Percentiles rank a stretch among this genome's conserved stretches.
These are phyloP conservation scores for Coluber constrictor DNA, from an alignment of 2,797 vertebrate genomes.

Conservation along the genomic window DNA sequence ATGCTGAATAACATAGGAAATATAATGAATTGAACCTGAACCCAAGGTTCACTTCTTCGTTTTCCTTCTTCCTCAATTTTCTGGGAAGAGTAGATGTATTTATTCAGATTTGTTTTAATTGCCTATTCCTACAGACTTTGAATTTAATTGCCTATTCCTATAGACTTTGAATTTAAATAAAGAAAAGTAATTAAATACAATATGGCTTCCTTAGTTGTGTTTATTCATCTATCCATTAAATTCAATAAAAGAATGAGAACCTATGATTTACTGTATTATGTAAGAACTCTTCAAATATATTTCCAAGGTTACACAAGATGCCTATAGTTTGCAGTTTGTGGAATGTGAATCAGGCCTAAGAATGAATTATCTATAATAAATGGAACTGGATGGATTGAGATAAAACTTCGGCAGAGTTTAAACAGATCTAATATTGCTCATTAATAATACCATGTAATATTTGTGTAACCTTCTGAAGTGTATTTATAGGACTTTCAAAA, in stretches of 20 bases:
- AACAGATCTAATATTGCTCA: background rate
- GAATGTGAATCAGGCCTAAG: background rate
- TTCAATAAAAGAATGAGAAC: background rate
- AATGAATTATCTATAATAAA: background rate
- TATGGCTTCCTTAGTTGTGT: background rate
- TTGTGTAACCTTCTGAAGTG: background rate
- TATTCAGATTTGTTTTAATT: background rate
- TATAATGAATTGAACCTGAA: background rate
- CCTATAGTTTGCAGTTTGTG: background rate
- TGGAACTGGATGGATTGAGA: background rate
- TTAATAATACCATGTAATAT: background rate
- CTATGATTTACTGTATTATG: background rate
- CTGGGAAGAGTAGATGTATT: background rate
- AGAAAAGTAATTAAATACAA: background rate
- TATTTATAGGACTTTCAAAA: background rate
- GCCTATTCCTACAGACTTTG: background rate
- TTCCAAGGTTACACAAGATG: background rate
- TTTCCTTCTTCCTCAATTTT: background rate
- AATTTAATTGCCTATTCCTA: background rate
- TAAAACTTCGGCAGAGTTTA: background rate
- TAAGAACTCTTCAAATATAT: background rate
- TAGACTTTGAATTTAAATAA: background rate
- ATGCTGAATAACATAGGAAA: background rate
- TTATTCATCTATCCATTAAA: background rate
- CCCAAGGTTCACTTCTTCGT: background rate